These are phyloP conservation scores for Alouatta palliata DNA, from an alignment of 2,113 vertebrate genomes.

Conservation along the genomic window DNA sequence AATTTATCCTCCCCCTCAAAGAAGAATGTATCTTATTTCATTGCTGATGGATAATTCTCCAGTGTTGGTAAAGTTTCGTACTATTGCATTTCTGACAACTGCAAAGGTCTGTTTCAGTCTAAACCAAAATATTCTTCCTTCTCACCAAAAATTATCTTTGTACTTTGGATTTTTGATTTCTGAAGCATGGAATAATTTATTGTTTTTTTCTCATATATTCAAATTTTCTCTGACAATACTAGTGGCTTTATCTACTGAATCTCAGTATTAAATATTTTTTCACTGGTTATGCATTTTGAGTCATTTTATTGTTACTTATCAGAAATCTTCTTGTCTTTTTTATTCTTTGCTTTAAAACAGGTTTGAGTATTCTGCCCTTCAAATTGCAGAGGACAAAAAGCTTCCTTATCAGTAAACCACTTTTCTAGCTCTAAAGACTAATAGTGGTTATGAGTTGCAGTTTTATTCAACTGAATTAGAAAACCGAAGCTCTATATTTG, in stretches of 20 bases:
- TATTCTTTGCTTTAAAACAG: not conserved
- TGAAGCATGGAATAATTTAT: not conserved
- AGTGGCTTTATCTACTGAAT: not conserved
- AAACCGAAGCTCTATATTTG: not conserved
- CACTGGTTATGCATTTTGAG: not conserved
- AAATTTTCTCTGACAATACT: not conserved
- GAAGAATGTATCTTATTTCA: not conserved
- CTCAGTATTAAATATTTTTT: not conserved
- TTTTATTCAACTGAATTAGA: not conserved
- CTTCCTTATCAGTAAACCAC: not conserved
- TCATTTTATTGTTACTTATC: not conserved
- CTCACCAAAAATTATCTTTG: not conserved
- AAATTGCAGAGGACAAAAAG: not conserved
- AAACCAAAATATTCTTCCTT: not conserved
- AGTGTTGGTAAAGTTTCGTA: not conserved
- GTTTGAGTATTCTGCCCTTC: not conserved
- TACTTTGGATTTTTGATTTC: not conserved
- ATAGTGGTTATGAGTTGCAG: not conserved
- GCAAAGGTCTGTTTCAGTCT: not conserved
- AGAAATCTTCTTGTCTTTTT: not conserved
- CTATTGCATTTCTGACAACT: not conserved
- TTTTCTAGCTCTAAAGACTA: not conserved
- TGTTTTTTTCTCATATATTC: not conserved
- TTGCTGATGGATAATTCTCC: not conserved
- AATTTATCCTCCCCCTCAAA: not conserved